Evolutionary conservation across 2,113 vertebrate genomes (phyloP), one percentile per base, ranked within the genome.

Genomic region (Polyodon spathula): DNA sequence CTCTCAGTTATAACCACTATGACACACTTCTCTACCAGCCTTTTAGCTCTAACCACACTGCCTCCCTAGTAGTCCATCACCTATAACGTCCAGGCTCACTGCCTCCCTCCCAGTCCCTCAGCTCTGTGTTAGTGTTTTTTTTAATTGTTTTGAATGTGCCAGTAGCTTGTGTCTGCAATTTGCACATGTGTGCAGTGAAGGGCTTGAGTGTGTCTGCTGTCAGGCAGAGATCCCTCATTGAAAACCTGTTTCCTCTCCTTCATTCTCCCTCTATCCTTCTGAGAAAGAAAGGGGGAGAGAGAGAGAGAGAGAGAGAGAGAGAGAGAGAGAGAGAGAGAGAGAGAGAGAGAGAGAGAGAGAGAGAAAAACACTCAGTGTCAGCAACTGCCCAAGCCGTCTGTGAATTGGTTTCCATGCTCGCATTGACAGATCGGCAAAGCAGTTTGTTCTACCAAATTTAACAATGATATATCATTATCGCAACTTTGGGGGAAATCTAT

Each of bases 391-490:
- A 56, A 58, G 41, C 74, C 43, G 83, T 77, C 86, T 86, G 86
- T 82, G 84, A 90, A 92, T 89, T 88, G 84, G 82, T 85, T 88
- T 89, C 86, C 82, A 79, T 81, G 85, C 80, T 81, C 64, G 70
- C 87, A 92, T 93, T 90, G 90, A 93, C 86, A 90, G 90, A 98
- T 97, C 84, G 93, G 89, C 90, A 93, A 94, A 97, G 90, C 93
- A 92, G 92, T 97, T 99, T 97, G 95, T 98, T 97, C 94, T 96
- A 93, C 92, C 91, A 97, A 95, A 98, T 97, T 95, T 97, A 98
- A 97, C 96, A 98, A 98, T 99, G 94, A 99, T 95, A 93, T 94
- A 95, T 98, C 95, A 97, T 98, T 97, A 97, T 97, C 92, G 92
- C 95, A 98, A 97, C 94, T 97, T 99, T 96, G 89, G 85, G 88